Conservation (phyloP, 1,140 invertebrate genomes). For the Listronotus oregonensis region DNA sequence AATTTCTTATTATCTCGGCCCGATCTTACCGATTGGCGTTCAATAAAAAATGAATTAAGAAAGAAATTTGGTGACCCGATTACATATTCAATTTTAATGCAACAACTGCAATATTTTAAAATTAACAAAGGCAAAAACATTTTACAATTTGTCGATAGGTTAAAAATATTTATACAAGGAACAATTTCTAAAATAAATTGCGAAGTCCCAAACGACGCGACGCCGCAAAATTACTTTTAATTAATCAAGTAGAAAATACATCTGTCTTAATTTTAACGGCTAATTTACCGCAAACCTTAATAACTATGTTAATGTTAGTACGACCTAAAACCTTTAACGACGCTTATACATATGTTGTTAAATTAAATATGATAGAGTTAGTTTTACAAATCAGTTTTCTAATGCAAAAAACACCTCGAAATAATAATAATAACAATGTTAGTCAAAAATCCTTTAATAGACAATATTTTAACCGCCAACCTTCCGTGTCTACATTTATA, state of each 20-base stretch:
- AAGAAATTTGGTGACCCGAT: no score
- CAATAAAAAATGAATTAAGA: conserved; percentile 9
- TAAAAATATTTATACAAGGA: conserved; percentile 15
- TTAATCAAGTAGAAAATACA: no score
- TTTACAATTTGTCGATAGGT: conserved; percentile 1
- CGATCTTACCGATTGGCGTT: conserved; percentile 9
- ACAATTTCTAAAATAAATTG: conserved; percentile 18
- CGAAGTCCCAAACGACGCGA: no score
- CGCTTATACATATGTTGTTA: no score
- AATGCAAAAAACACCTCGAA: not conserved
- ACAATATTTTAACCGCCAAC: no score
- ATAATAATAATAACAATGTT: not conserved
- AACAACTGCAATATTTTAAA: no score
- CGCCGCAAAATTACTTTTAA: no score
- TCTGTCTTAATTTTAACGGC: no score
- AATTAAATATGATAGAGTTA: not conserved
- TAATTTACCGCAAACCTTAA: conserved; percentile 1
- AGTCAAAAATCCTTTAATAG: no score
- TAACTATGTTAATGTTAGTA: not conserved
- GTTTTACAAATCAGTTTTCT: not conserved
- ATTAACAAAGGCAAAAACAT: no score
- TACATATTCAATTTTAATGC: no score
- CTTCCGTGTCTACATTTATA: no score
- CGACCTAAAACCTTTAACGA: not conserved
- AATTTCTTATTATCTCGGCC: conserved; percentile 12